A percentile compares a stretch with the other conserved stretches of the same genome.
These are phyloP conservation scores for Hippopotamyrus pictus DNA, from an alignment of 2,797 vertebrate species.

Conservation along the genomic window DNA sequence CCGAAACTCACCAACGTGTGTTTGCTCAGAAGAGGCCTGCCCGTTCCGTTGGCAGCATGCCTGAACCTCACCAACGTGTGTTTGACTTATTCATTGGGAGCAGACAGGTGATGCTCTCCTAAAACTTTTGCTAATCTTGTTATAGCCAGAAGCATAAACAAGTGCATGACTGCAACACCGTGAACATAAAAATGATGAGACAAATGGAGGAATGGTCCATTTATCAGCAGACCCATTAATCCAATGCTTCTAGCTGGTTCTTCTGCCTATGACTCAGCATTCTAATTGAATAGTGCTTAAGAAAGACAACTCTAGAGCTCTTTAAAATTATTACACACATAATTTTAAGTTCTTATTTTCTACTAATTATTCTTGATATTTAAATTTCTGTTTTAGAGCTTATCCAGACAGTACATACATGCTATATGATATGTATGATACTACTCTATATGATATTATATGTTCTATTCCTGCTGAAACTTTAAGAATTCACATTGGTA, in stretches of 20 bases:
- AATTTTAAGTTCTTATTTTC: not conserved
- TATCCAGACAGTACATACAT: not conserved
- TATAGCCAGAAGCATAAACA: not conserved
- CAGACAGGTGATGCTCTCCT: not conserved
- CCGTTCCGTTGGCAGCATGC: not conserved
- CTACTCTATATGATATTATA: not conserved
- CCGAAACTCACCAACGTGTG: not conserved
- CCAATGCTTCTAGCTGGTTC: not conserved
- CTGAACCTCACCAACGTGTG: not conserved
- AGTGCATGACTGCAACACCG: not conserved
- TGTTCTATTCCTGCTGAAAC: not conserved
- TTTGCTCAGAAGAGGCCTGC: not conserved
- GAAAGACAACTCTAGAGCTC: not conserved
- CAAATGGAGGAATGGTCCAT: not conserved
- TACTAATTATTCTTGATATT: not conserved
- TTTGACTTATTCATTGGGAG: not conserved
- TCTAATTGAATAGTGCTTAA: not conserved
- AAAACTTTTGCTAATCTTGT: slow-evolving; percentile 2
- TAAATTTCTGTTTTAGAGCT: not conserved
- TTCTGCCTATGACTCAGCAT: not conserved
- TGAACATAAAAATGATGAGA: not conserved
- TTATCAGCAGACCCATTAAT: not conserved
- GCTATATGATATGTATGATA: not conserved
- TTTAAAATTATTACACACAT: not conserved
- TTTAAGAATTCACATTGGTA: not conserved